Percentiles rank a stretch among this genome's conserved stretches.
Evolutionary conservation across 2,888 invertebrate genomes (phyloP).

Genomic region (Ptilodon capucinus): DNA sequence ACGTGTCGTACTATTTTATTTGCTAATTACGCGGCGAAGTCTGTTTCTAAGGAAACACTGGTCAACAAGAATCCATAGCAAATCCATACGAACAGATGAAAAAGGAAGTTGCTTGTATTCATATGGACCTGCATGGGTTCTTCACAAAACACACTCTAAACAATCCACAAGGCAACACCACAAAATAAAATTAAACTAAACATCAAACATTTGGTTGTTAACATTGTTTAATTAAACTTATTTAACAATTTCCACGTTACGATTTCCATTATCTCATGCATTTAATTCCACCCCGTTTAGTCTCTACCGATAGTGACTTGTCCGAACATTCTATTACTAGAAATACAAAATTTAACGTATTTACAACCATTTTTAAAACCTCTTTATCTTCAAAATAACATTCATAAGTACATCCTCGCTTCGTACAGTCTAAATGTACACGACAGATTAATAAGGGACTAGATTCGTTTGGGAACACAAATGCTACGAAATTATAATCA

Average conservation of each 20-base stretch:
- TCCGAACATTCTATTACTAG: slow-evolving; percentile 79
- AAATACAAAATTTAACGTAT: slow-evolving; percentile 83
- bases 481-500: slow-evolving; percentile 50
- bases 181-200: slow-evolving; percentile 33
- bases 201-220: slow-evolving; percentile 53
- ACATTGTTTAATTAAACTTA: slow-evolving; percentile 57
- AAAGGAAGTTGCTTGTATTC: slow-evolving; percentile 78
- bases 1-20: slow-evolving; percentile 46
- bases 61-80: slow-evolving; percentile 63
- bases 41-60: slow-evolving; percentile 27
- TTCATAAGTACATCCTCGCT: slow-evolving; percentile 79
- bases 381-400: slow-evolving; percentile 61
- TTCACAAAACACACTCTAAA: slow-evolving; percentile 29
- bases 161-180: slow-evolving; percentile 43
- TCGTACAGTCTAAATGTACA: slow-evolving; percentile 74
- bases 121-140: slow-evolving; percentile 76
- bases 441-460: slow-evolving; percentile 66
- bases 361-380: slow-evolving; percentile 76
- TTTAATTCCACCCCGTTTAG: slow-evolving; percentile 53
- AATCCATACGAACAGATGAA: slow-evolving; percentile 74
- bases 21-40: slow-evolving; percentile 56
- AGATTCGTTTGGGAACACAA: slow-evolving; percentile 72
- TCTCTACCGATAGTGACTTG: slow-evolving; percentile 67
- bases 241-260: slow-evolving; percentile 53
- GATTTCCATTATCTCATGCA: slow-evolving; percentile 47